phyloP scores from a whole-genome alignment of 2,888 invertebrate species.

The Polia nebulosa region DNA sequence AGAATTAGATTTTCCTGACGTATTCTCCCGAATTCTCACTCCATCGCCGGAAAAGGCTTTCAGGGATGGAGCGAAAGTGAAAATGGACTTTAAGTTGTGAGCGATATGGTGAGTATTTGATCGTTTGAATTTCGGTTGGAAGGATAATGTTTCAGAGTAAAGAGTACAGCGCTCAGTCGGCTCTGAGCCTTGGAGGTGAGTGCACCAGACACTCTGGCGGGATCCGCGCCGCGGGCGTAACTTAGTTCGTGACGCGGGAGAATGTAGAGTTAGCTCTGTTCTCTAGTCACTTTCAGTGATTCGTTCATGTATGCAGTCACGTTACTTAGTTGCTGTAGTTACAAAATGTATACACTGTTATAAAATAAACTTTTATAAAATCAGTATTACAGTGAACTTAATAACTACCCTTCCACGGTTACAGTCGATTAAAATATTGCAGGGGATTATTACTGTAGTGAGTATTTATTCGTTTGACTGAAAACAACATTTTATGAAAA shows the following conservation, averaged over 20 bases:
- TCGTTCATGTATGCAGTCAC: slow-evolving; percentile 19
- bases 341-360: slow-evolving; percentile 15
- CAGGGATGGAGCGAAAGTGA: slow-evolving; percentile 46
- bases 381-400: slow-evolving; percentile 28
- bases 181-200: slow-evolving; percentile 82
- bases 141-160: slow-evolving; percentile 78
- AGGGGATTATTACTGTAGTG: slow-evolving; percentile 45
- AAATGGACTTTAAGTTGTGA: slow-evolving; percentile 66
- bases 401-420: slow-evolving; percentile 4
- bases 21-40: slow-evolving; percentile 78
- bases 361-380: slow-evolving; percentile 18
- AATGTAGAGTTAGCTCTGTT: slow-evolving; percentile 52
- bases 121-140: slow-evolving; percentile 56
- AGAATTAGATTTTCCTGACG: slow-evolving; percentile 88
- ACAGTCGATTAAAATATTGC: slow-evolving; percentile 29
- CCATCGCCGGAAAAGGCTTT: slow-evolving; percentile 66
- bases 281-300: slow-evolving; percentile 52
- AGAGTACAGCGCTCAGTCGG: slow-evolving; percentile 84
- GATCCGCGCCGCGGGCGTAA: slow-evolving; percentile 74
- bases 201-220: slow-evolving; percentile 72
- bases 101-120: slow-evolving; percentile 73
- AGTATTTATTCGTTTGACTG: slow-evolving; percentile 39
- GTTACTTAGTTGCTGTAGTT: background rate
- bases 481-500: slow-evolving; percentile 2
- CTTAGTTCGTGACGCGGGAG: slow-evolving; percentile 83